Conservation (phyloP, 2,888 invertebrate species). For the Rotaria socialis region DNA sequence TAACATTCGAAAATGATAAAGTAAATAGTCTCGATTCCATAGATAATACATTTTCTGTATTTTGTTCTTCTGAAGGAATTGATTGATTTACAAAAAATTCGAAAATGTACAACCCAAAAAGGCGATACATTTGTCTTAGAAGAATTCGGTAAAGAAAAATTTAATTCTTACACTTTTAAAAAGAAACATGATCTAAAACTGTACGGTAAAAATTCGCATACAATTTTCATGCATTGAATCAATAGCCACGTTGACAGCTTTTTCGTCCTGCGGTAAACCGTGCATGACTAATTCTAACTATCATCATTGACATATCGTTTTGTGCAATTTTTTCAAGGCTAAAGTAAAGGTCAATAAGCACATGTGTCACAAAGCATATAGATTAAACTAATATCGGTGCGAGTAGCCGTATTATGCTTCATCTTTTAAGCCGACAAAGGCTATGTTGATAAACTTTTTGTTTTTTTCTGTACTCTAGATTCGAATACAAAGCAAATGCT, state of each 20-base stretch:
- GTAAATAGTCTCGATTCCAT: slow-evolving; percentile 62
- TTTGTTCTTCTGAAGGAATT: slow-evolving; percentile 84
- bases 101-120: slow-evolving; percentile 98
- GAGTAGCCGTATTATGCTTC: too few species aligned
- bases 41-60: not conserved
- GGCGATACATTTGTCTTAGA: slow-evolving; percentile 98
- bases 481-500: slow-evolving; percentile 92
- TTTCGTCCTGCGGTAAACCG: too few species aligned
- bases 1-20: slow-evolving; percentile 98
- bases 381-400: too few species aligned
- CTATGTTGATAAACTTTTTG: not conserved
- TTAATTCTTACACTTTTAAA: slow-evolving; percentile 23
- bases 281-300: too few species aligned
- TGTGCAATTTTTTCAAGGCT: too few species aligned
- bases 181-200: too few species aligned
- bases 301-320: not conserved
- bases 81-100: slow-evolving; percentile 94
- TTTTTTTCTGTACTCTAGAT: slow-evolving; percentile 68
- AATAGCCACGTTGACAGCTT: too few species aligned
- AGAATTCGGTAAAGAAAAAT: slow-evolving; percentile 78
- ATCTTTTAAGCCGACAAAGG: too few species aligned
- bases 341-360: too few species aligned
- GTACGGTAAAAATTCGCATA: too few species aligned
- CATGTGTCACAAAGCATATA: too few species aligned
- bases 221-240: too few species aligned